phyloP scores from a whole-genome alignment of 1,140 invertebrate species.

The Micrasema longulum region DNA sequence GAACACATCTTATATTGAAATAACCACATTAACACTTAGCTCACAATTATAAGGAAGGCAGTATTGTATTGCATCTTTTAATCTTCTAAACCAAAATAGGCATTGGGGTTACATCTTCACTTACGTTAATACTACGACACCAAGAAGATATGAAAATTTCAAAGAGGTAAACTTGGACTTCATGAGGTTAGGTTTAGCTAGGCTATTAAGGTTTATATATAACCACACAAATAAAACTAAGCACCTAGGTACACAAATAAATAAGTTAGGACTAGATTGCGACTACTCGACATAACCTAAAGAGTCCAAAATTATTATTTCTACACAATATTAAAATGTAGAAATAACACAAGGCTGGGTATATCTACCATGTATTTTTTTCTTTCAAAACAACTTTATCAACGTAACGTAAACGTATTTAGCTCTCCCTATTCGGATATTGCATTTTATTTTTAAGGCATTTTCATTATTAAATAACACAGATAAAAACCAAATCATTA shows the following conservation, averaged over 20 bases:
- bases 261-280: slow-evolving; percentile 23
- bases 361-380: too few relatives aligned
- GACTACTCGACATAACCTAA: background rate
- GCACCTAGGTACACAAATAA: slow-evolving; percentile 2
- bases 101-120: slow-evolving; percentile 26
- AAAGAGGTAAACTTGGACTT: slow-evolving; percentile 25
- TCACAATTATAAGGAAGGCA: slow-evolving; percentile 30
- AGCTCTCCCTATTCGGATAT: too few relatives aligned
- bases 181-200: slow-evolving; percentile 7
- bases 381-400: too few relatives aligned
- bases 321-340: too few relatives aligned
- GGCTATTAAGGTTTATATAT: background rate
- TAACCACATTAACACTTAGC: slow-evolving; percentile 19
- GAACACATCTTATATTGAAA: slow-evolving; percentile 3
- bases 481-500: too few relatives aligned
- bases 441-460: too few relatives aligned
- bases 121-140: slow-evolving; percentile 10
- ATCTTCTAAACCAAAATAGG: slow-evolving; percentile 33
- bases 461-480: too few relatives aligned
- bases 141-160: slow-evolving; percentile 33
- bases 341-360: too few relatives aligned
- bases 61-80: slow-evolving; percentile 37
- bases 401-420: too few relatives aligned
- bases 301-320: too few relatives aligned
- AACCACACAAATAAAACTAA: slow-evolving; percentile 10